Base-by-base conservation (phyloP, 2,888 invertebrate species). In the Nephrocerus scutellatus region DNA sequence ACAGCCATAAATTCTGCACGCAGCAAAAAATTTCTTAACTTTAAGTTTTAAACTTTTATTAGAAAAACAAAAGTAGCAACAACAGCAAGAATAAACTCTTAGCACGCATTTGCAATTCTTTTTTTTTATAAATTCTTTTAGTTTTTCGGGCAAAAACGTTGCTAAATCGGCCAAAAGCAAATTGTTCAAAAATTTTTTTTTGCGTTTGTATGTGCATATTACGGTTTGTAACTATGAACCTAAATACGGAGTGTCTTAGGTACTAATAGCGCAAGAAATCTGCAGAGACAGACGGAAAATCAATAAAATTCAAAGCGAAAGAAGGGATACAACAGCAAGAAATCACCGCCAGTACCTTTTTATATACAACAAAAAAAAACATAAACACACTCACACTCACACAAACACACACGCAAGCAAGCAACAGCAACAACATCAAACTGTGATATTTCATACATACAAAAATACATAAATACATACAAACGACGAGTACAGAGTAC, bases 251-350 rank as follows among this genome's bases (percentile, higher is more conserved):
- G n/a, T n/a, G n/a, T n/a, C n/a, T n/a, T n/a, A n/a, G n/a, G n/a
- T 21, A 16, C 13, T 21, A 30, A 15, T 31, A 21, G 22, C 13
- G 9, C 30, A 31, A 22, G 15, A 25, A 34, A 34, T 16, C 34
- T 33, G 36, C 23, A 37, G 39, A 43, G 29, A 35, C 46, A 46
- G 43, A 43, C 43, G 46, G 43, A 46, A 46, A 43, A 43, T 43
- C 31, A 43, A 43, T 42, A 34, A 8, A 30, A 40, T 4, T n/a
- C 19, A 26, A 19, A 26, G 19, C 30, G 18, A 36, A 29, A 35
- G 28, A 22, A 14, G 24, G 19, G 25, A 37, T 35, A 10, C 19
- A 36, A 43, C 35, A 43, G 33, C 26, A 44, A 39, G 9, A 39
- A 37, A 18, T 19, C 22, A 19, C 19, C 25, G 22, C n/a, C 29